Evolutionary conservation across 2,113 vertebrate genomes (phyloP), one percentile per base, ranked within the genome.

Genomic region (Pycnonotus jocosus): DNA sequence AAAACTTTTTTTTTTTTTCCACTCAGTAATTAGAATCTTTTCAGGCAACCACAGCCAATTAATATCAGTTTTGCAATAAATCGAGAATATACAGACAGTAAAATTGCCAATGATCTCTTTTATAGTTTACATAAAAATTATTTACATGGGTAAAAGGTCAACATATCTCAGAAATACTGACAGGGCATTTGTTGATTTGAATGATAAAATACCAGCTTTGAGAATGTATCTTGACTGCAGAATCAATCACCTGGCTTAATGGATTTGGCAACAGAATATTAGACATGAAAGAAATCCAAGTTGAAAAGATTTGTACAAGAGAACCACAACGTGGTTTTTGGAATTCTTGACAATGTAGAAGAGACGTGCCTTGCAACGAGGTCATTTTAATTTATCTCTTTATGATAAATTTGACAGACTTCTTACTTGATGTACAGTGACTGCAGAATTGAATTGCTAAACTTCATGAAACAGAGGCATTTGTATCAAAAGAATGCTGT

Each of bases 171-270:
- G 82, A 90, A 93, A 95, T 82, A 89, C 25, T 74, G 69, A n/a
- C 38, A 84, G 47, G 61, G 38, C 65, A 35, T 37, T 81, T 79
- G 27, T 66, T 94, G 54, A 64, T 37, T 18, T 0, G 7, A 88
- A 65, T 76, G 25, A 77, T 40, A 78, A 73, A 93, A 89, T 64
- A 44, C 7, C 27, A 91, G n/a, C 40, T 89, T 87, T 71, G 53
- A 64, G 57, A 92, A 68, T n/a, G 14, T 33, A 78, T 65, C 51
- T 79, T 1, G 1, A 72, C 51, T 82, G 40, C 61, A 90, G 79
- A 90, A 95, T 80, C 79, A 90, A 61, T 80, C 88, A 93, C 35
- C 48, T 77, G 57, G 20, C 14, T 71, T 92, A 95, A 93, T 18
- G 87, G 87, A 94, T 80, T 93, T 70, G 69, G 61, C 53, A 86